Conservation (phyloP, 2,888 invertebrate genomes). For the Charanyca ferruginea region DNA sequence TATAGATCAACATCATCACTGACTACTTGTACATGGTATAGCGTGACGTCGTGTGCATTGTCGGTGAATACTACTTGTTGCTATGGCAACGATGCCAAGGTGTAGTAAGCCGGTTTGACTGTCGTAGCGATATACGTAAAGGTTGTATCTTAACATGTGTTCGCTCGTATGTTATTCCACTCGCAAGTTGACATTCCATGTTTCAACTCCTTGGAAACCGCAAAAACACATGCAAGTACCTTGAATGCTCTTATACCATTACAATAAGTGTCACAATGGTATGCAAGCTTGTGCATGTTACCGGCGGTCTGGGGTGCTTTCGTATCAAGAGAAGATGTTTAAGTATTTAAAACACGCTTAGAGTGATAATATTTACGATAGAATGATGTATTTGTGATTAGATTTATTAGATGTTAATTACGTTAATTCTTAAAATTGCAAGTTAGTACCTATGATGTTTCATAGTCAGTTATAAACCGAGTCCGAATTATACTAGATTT, state of each 20-base stretch:
- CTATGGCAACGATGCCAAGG: constrained; percentile 6
- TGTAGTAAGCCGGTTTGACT: no score
- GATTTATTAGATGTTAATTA: not conserved
- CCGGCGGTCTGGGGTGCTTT: no score
- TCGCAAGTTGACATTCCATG: not conserved
- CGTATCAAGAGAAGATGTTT: no score
- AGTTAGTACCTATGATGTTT: not conserved
- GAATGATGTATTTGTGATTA: not conserved
- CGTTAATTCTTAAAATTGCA: not conserved
- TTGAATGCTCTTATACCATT: no score
- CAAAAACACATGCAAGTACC: no score
- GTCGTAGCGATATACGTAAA: no score
- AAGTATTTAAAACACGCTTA: no score
- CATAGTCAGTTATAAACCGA: not conserved
- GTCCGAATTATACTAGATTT: not conserved
- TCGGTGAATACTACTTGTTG: not conserved
- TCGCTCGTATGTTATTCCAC: not conserved
- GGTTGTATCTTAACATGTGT: no score
- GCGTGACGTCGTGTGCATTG: not conserved
- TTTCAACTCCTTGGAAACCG: not conserved
- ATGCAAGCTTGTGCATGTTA: not conserved
- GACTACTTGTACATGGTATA: not conserved
- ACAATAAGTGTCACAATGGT: no score
- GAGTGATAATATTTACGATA: no score
- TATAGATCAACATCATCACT: no score